These are phyloP conservation scores for Porphyrio hochstetteri DNA, from an alignment of 2,113 vertebrate species.

Conservation along the genomic window DNA sequence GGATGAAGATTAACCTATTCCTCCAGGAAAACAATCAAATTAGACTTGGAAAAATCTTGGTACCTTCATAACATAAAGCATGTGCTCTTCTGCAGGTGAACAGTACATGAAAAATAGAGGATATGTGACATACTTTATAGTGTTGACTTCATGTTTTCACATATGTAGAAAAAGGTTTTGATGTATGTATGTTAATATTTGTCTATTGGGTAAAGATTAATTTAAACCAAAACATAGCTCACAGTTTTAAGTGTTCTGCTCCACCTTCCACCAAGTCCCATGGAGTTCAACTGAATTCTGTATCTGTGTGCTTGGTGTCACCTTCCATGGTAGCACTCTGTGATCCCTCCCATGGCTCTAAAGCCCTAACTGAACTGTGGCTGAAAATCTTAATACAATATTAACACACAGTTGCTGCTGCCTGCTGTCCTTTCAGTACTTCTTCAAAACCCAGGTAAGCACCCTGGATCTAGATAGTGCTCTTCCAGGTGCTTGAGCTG, in stretches of 20 bases:
- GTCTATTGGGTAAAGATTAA: background rate
- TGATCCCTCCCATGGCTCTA: background rate
- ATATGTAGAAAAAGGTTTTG: background rate
- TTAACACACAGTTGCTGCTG: background rate
- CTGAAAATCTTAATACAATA: background rate
- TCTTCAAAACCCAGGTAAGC: background rate
- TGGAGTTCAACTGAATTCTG: background rate
- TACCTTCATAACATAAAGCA: background rate
- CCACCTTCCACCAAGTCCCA: background rate
- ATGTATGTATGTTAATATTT: background rate
- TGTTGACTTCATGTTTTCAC: background rate
- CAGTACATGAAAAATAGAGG: slow-evolving; percentile 4
- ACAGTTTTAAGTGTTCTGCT: background rate
- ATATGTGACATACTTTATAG: background rate
- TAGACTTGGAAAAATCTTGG: slow-evolving; percentile 10
- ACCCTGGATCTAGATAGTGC: background rate
- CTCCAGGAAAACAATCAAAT: background rate
- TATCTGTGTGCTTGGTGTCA: background rate
- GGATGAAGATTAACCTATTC: slow-evolving; percentile 22
- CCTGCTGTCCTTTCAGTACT: background rate
- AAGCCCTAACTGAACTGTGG: background rate
- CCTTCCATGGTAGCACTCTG: background rate
- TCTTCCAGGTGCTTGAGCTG: background rate
- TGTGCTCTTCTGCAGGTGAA: background rate
- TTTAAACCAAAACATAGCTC: background rate